A percentile compares a stretch with the other conserved stretches of the same genome.
phyloP scores from a whole-genome alignment of 2,888 invertebrate genomes.

The Cylloceria caligata region DNA sequence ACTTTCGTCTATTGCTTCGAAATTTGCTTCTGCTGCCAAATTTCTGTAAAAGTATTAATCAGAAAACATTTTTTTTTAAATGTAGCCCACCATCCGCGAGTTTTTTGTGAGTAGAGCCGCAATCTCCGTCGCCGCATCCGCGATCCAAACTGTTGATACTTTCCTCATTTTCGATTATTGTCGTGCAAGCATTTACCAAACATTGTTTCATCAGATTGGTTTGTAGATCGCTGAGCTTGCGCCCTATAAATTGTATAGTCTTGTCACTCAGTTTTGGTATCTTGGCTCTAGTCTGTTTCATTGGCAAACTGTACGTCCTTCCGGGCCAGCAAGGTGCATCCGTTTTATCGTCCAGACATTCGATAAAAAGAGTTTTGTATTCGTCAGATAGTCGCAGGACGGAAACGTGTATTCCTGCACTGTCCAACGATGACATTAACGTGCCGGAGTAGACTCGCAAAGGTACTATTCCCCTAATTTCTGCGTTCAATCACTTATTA shows the following conservation, averaged over 20 bases:
- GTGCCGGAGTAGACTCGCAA: constrained; percentile 83
- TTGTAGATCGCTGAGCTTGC: constrained; percentile 69
- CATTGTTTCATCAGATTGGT: constrained; percentile 80
- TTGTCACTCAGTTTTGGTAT: constrained; percentile 43
- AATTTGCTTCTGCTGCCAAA: not conserved
- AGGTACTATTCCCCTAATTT: constrained; percentile 72
- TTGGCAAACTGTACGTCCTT: constrained; percentile 82
- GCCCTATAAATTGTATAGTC: constrained; percentile 66
- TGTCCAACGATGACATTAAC: constrained; percentile 91
- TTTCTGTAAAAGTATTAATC: not conserved
- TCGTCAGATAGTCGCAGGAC: constrained; percentile 86
- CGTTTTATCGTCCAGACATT: constrained; percentile 87
- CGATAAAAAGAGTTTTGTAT: constrained; percentile 85
- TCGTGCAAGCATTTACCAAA: constrained; percentile 81
- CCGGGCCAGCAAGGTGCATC: constrained; percentile 87
- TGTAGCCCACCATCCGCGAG: constrained; percentile 86
- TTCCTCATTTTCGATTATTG: constrained; percentile 75
- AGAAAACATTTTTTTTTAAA: not conserved
- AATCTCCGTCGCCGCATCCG: constrained; percentile 88
- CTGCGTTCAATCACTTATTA: constrained; percentile 66
- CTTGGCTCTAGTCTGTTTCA: constrained; percentile 24
- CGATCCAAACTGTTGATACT: constrained; percentile 85
- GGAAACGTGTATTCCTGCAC: constrained; percentile 92
- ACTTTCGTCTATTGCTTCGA: not conserved
- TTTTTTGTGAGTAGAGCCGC: constrained; percentile 86